Evolutionary conservation across 2,888 invertebrate genomes (phyloP), one percentile per base, ranked within the genome.

Genomic region (Pyrrhosoma nymphula): DNA sequence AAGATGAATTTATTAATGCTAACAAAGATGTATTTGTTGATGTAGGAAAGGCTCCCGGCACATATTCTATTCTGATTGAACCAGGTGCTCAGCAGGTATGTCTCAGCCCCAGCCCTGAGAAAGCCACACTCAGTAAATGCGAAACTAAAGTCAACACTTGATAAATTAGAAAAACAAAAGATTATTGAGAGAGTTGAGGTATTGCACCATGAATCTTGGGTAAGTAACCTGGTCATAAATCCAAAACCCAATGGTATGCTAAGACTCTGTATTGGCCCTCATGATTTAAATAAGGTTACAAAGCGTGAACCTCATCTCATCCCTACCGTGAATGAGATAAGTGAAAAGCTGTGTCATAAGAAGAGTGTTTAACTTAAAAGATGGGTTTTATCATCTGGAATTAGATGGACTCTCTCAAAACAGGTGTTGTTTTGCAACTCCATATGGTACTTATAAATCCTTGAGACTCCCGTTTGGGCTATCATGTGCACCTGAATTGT

Each of bases 331-430:
- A 88, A 69, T 60, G 56, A 88, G 18, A 82, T 95, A 88, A 63
- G 63, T 89, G 95, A 95, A 88, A 89, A 95, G 60, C 88, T 95
- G 12, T 88, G 89, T 30, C 63, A 88, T 63, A 89, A 95, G 69
- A n/a, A 26, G 16, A 26, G 95, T 95, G 75, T 95, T 95, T 91
- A 56, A 88, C 96, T n/a, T 96, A 91, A 55, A 95, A 95, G 30
- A 96, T 90, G 95, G 95, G 16, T 96, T 96, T 93, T 95, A 96
- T 90, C 96, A 96, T 60, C 91, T 96, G 8, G 82, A 95, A 82
- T 88, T 96, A 69, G 88, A 95, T 14, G 95, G 95, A 55, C 75
- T 95, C 69, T 95, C 95, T 63, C 69, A 56, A 39, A 95, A 96
- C 39, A 60, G 60, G 20, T 60, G 16, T 60, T 60, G 60, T 60